Conservation (phyloP, 2,888 invertebrate species). For the Tetragonula carbonaria region DNA sequence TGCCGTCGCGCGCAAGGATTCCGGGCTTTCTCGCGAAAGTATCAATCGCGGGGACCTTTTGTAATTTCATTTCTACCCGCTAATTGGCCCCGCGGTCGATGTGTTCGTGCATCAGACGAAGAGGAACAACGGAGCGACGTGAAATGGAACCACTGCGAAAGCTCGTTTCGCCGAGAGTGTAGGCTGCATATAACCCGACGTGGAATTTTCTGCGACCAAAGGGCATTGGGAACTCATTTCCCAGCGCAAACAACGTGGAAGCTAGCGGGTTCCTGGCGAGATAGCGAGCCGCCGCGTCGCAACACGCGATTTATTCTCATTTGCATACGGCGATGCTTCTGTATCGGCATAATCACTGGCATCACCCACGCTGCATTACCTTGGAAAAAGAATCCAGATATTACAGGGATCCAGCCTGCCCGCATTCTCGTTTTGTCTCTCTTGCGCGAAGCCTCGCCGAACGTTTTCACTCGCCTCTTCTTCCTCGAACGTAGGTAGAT, state of each 20-base stretch:
- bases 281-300: neutral
- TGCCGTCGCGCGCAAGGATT: neutral
- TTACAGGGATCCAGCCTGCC: neutral
- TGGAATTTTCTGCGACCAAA: constrained; percentile 63
- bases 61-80: neutral
- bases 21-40: neutral
- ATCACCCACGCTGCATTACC: neutral
- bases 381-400: constrained; percentile 1
- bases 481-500: neutral
- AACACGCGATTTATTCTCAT: constrained; percentile 50
- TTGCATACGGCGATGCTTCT: constrained; percentile 15
- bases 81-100: neutral
- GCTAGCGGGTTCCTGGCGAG: constrained; percentile 14
- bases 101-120: neutral
- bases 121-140: neutral
- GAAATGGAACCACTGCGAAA: constrained; percentile 19
- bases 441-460: neutral
- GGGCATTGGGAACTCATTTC: constrained; percentile 65
- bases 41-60: neutral
- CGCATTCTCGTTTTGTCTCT: neutral
- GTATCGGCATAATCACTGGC: constrained; percentile 27
- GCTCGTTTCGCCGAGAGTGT: constrained; percentile 20
- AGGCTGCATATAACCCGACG: constrained; percentile 8
- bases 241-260: constrained; percentile 57
- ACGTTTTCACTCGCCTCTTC: neutral